phyloP scores from a whole-genome alignment of 1,140 invertebrate species.

The Sitobion miscanthi region DNA sequence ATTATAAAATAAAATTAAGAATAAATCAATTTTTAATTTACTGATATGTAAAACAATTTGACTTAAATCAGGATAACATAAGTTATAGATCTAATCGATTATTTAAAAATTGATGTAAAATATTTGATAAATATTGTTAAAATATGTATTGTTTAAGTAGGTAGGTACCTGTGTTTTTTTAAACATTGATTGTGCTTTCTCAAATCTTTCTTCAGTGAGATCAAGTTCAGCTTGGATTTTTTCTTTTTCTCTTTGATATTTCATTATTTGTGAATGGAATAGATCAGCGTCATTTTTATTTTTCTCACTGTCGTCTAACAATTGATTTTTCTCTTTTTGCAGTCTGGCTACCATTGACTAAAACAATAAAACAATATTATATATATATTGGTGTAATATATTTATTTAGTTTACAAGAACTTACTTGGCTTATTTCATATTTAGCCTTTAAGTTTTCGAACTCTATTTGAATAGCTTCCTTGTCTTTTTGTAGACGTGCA shows the following conservation, averaged over 20 bases:
- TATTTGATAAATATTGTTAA: neutral
- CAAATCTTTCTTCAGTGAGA: slow-evolving; percentile 83
- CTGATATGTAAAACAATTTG: neutral
- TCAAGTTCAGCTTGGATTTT: slow-evolving; percentile 84
- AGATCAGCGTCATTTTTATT: slow-evolving; percentile 81
- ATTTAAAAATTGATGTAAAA: neutral
- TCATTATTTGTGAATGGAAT: slow-evolving; percentile 77
- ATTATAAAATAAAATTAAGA: neutral
- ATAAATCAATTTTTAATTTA: neutral
- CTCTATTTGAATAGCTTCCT: slow-evolving; percentile 82
- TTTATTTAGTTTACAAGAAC: slow-evolving; percentile 51
- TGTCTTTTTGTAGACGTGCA: slow-evolving; percentile 85
- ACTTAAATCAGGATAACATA: neutral
- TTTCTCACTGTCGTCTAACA: slow-evolving; percentile 78
- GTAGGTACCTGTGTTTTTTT: slow-evolving; percentile 80
- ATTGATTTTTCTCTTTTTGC: slow-evolving; percentile 75
- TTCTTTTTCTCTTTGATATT: slow-evolving; percentile 84
- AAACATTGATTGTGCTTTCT: slow-evolving; percentile 82
- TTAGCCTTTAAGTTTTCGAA: slow-evolving; percentile 86
- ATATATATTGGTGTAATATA: neutral
- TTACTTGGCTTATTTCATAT: slow-evolving; percentile 86
- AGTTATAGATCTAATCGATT: neutral
- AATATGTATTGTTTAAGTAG: slow-evolving; percentile 46
- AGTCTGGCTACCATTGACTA: slow-evolving; percentile 75
- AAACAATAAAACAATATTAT: slow-evolving; percentile 29